Evolutionary conservation across 1,140 invertebrate species (phyloP).

Genomic region (Dermatophagoides farinae): DNA sequence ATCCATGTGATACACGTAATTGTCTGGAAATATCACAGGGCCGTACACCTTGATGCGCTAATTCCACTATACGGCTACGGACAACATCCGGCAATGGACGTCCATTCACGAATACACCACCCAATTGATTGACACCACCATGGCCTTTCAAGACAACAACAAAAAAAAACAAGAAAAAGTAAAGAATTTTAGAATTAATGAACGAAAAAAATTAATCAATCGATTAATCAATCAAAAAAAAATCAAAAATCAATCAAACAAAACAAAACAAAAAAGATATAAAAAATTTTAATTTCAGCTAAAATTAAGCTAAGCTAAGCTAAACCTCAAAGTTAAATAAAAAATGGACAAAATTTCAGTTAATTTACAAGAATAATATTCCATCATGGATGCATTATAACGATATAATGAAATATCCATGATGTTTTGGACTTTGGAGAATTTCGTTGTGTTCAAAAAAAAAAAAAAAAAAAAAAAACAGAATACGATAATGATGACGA

Average conservation of each 20-base stretch:
- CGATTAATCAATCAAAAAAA: not conserved
- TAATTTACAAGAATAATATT: slow-evolving; percentile 87
- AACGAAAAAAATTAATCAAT: too few species aligned
- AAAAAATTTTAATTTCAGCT: too few species aligned
- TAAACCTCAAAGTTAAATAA: too few species aligned
- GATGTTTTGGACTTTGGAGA: not conserved
- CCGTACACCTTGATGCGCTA: slow-evolving; percentile 80
- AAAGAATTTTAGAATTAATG: not conserved
- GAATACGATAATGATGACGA: not conserved
- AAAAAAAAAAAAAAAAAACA: not conserved
- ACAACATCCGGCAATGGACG: slow-evolving; percentile 81
- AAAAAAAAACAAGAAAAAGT: not conserved
- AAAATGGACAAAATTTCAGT: not conserved
- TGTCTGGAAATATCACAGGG: slow-evolving; percentile 47
- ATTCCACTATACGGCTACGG: slow-evolving; percentile 77
- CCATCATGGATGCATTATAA: slow-evolving; percentile 96
- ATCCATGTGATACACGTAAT: slow-evolving; percentile 34
- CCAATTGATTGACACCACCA: slow-evolving; percentile 84
- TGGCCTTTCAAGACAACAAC: slow-evolving; percentile 40
- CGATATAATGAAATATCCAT: slow-evolving; percentile 82
- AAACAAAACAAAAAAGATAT: not conserved
- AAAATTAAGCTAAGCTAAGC: not conserved
- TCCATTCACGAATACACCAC: slow-evolving; percentile 89
- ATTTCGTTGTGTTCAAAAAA: not conserved
- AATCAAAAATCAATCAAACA: not conserved